A percentile compares a stretch with the other conserved stretches of the same genome.
Evolutionary conservation across 2,888 invertebrate species (phyloP).

Genomic region (Cephus rjabovi): DNA sequence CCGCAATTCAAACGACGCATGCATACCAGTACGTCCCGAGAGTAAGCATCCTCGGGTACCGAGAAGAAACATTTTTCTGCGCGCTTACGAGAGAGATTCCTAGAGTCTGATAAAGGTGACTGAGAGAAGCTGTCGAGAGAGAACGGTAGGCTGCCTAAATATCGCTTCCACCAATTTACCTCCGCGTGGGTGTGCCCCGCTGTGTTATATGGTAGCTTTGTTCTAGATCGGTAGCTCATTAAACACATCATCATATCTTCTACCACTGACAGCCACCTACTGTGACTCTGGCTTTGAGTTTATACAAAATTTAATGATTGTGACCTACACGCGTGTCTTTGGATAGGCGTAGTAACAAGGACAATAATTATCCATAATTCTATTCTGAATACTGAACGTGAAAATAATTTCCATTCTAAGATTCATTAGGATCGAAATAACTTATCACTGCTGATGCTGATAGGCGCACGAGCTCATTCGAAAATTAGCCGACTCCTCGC

Average conservation of each 20-base stretch:
- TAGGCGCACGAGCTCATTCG: not conserved
- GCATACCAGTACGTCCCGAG: not conserved
- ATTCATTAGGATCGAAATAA: not conserved
- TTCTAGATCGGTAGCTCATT: conserved; percentile 11
- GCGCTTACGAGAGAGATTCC: conserved; percentile 37
- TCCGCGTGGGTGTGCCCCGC: conserved; percentile 27
- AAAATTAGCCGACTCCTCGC: conserved; percentile 27
- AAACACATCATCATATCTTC: not conserved
- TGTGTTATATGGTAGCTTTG: conserved; percentile 5
- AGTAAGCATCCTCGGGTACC: conserved; percentile 51
- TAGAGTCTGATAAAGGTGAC: conserved; percentile 49
- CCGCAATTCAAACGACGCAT: not conserved
- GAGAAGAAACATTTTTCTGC: conserved; percentile 50
- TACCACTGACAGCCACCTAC: conserved; percentile 5
- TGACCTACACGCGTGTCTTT: not conserved
- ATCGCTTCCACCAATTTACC: conserved; percentile 41
- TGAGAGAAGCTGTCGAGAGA: conserved; percentile 48
- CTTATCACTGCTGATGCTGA: not conserved
- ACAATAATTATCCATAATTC: not conserved
- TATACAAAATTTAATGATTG: not conserved
- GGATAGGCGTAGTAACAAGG: not conserved
- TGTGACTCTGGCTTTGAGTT: not conserved
- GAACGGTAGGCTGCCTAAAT: conserved; percentile 50
- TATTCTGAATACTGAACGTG: not conserved
- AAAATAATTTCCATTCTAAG: not conserved